Percentiles rank a stretch among this genome's conserved stretches.
Conservation (phyloP, 2,888 invertebrate genomes). For the Cheilosia grossa region DNA sequence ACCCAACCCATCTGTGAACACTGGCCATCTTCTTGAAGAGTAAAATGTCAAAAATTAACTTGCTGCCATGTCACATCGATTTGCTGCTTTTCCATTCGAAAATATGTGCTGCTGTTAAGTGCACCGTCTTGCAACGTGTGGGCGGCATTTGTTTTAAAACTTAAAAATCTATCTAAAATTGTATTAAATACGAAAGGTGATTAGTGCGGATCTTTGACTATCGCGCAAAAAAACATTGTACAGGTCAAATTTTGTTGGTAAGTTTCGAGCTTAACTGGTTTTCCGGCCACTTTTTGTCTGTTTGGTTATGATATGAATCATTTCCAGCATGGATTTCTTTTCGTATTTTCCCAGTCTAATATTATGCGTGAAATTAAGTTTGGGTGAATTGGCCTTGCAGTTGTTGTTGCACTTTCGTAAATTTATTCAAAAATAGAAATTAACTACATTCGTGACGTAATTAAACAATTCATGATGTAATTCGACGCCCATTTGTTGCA, state of each 20-base stretch:
- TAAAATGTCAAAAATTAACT: constrained; percentile 38
- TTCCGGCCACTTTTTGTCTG: not conserved
- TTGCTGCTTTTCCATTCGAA: constrained; percentile 18
- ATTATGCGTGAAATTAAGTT: not conserved
- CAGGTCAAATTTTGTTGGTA: constrained; percentile 28
- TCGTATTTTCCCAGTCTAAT: not conserved
- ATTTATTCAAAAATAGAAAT: constrained; percentile 11
- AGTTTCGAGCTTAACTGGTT: constrained; percentile 31
- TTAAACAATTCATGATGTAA: constrained; percentile 61
- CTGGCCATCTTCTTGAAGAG: not conserved
- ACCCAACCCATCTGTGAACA: constrained; percentile 3
- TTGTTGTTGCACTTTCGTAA: not conserved
- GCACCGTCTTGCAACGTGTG: constrained; percentile 34
- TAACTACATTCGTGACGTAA: constrained; percentile 62
- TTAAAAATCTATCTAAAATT: constrained; percentile 13
- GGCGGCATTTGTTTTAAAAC: constrained; percentile 57
- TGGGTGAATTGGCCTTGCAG: not conserved
- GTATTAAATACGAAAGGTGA: constrained; percentile 5
- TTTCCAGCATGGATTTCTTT: constrained; percentile 26
- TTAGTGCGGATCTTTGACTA: constrained; percentile 15
- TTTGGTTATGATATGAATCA: constrained; percentile 68
- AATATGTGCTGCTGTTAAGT: constrained; percentile 52
- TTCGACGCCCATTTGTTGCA: constrained; percentile 31
- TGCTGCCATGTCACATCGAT: constrained; percentile 56
- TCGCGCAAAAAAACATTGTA: not conserved